Base-by-base conservation (phyloP, 2,797 vertebrate genomes). In the Champsocephalus esox region DNA sequence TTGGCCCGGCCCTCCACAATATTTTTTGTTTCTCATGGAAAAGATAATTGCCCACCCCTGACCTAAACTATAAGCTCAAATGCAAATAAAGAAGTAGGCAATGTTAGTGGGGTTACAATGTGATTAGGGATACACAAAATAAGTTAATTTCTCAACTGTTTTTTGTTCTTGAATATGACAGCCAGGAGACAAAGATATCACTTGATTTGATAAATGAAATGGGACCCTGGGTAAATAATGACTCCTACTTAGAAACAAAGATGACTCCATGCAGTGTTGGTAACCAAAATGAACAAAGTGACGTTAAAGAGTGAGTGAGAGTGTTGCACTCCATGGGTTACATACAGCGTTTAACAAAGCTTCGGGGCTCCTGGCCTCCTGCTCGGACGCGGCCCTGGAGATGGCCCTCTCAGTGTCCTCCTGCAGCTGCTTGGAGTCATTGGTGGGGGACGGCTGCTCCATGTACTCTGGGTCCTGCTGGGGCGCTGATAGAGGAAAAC, bases 391-490 rank as follows among this genome's bases (percentile, higher is more conserved):
- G 4, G 96, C 97, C 91, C 96, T 96, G 87, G 94, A 95, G 90
- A 99, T 98, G 78, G 96, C 95, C 87, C 94, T 94, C 81, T 97
- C 94, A 0, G 96, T 98, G 91, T 99, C 97, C 93, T 98, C 96
- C 92, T 97, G 97, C 84, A 97, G 94, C 87, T 97, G 96, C 80
- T 96, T 97, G 86, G 96, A 95, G 90, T 97, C 93, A 60, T 96
- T 96, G 1, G 92, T 95, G 88, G 96, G 96, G 5, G 96, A 97
- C 9, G 96, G 97, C 86, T 98, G 98, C 82, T 99, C 98, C 96
- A 99, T 96, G 93, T 99, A 99, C 84, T 98, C 98, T 16, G 95
- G 95, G 78, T 98, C 97, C 89, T 95, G 96, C 81, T 95, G 93
- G 88, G 94, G 90, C 66, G 88, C 96, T 98, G 93, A 10, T 66